Evolutionary conservation across 2,888 invertebrate genomes (phyloP), one percentile per base, ranked within the genome.

Genomic region (Mimachlamys varia): DNA sequence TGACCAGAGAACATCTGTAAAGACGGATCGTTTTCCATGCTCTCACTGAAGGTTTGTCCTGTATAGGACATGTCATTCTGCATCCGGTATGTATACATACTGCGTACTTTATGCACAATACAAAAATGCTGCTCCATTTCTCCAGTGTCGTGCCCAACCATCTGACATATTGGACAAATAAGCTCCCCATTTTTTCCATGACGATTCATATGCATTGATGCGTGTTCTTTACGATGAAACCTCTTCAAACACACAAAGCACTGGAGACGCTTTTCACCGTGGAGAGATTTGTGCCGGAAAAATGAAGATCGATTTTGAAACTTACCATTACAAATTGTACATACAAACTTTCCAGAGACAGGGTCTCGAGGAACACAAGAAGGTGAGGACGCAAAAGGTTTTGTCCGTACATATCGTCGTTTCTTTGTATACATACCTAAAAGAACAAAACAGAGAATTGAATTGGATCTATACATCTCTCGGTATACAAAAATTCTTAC

Each of bases 221-320:
- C 88, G 88, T 92, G 92, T 91, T 92, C 92, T 22, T 91, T 92
- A n/a, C 92, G 89, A 55, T 92, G 92, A 88, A 92, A 92, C 27
- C 92, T 92, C 88, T 92, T 92, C 15, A 90, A 89, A 62, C 92
- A 92, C 22, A 92, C 88, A 88, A 92, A 92, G 89, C 92, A 92
- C 27, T 90, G 91, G 90, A 88, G 90, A 38, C 91, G 88, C 87
- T 92, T 92, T 90, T 92, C 92, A n/a, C 92, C 92, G 37, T 92
- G 92, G 12, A 92, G 89, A 88, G 91, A 88, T 49, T 91, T 92
- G 90, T 92, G 92, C 10, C 92, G 90, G n/a, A 91, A 92, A 76
- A 92, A 88, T 0, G 92, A 92, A 0, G 92, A 92, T 27, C 92
- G 88, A 76, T 90, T 90, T 22, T 87, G 87, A 89, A 90, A 90